Base-by-base conservation (phyloP, 2,113 vertebrate genomes). In the Xyliphius kryptos region DNA sequence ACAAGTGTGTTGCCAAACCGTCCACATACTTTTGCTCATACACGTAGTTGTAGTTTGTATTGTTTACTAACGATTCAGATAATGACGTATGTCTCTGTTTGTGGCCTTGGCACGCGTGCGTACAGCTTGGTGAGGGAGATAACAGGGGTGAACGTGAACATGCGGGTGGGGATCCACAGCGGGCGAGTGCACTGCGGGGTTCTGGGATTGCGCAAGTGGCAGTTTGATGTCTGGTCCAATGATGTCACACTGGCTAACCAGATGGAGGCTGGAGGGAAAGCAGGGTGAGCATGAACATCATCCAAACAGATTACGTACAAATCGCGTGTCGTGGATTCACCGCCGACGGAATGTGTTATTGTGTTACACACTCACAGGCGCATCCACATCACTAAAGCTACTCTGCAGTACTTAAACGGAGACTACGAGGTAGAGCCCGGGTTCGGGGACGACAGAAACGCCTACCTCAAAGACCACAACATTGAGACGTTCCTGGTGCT, bases 221-320 rank as follows among this genome's bases (percentile, higher is more conserved):
- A 97, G 74, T 97, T 97, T 38, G 95, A 97, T 0, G 95, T 97
- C 75, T 97, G 95, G 95, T 97, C 95, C 76, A 97, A 97, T 1
- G 94, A 97, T 0, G 94, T 97, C 55, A 97, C 95, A 1, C 80
- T 97, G 21, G 95, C 94, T 77, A 97, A 97, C 83, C 93, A 96
- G 80, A 97, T 97, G 94, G 93, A 97, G 65, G 94, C 94, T 0
- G 94, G 94, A 0, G 94, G 94, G 76, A 94, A 94, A 79, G 93
- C 94, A 0, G 94, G 94, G 94, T 95, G 73, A 90, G 89, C 50
- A 32, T 32, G 26, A 9, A 3, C 43, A 71, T 16, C 12, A 6
- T 1, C 10, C 8, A 2, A 37, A 21, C 56, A 50, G 19, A 32
- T 13, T 15, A 32, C 26, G 7, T 5, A 32, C 26, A 32, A 32